phyloP scores from a whole-genome alignment of 1,140 invertebrate species.

The Arctopsyche grandis region DNA sequence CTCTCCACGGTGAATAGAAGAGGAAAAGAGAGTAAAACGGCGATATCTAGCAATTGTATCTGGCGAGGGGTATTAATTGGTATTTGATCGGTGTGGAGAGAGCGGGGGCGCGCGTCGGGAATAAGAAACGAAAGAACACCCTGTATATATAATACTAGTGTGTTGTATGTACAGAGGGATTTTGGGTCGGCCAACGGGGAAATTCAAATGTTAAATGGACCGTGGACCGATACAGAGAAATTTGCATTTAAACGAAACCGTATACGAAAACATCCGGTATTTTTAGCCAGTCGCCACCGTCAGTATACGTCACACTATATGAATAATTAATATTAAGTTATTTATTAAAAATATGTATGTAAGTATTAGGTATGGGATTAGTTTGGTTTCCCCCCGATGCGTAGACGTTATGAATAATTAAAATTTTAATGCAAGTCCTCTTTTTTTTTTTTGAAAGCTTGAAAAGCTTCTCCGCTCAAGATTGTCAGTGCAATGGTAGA shows the following conservation, averaged over 20 bases:
- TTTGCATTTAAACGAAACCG: too few relatives aligned
- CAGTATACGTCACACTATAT: too few relatives aligned
- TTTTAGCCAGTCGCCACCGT: too few relatives aligned
- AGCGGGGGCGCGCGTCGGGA: constrained; percentile 41
- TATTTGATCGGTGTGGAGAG: constrained; percentile 49
- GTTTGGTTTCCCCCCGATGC: background rate
- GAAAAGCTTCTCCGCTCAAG: constrained; percentile 12
- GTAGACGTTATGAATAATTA: constrained; percentile 6
- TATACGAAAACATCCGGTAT: too few relatives aligned
- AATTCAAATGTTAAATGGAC: constrained; percentile 12
- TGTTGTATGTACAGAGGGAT: too few relatives aligned
- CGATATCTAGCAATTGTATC: constrained; percentile 44
- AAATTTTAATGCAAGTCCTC: constrained; percentile 14
- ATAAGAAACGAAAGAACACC: constrained; percentile 37
- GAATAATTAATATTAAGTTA: too few relatives aligned
- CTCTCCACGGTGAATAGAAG: background rate
- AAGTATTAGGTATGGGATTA: too few relatives aligned
- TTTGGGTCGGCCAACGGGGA: background rate
- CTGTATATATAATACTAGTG: too few relatives aligned
- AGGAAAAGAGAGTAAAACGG: background rate
- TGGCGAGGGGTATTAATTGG: constrained; percentile 53
- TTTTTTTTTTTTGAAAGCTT: constrained; percentile 1
- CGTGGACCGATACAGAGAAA: background rate
- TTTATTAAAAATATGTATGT: too few relatives aligned
- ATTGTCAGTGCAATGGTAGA: background rate